Evolutionary conservation across 2,888 invertebrate species (phyloP).

Genomic region (Tolmerus cingulatus): DNA sequence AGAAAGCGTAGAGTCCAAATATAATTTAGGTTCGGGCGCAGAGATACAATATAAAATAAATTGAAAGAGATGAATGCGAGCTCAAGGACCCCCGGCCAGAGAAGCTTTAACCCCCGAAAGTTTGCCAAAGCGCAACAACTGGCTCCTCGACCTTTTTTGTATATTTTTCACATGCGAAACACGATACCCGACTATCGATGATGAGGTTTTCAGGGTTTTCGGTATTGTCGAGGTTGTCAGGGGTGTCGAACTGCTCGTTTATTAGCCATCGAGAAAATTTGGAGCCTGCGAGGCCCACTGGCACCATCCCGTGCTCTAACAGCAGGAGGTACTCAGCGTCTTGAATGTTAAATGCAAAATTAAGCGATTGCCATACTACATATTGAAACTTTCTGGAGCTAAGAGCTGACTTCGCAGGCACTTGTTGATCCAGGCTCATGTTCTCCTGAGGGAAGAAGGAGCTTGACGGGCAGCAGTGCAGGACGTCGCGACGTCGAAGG

Average conservation of each 20-base stretch:
- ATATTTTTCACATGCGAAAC: neutral
- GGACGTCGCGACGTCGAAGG: neutral
- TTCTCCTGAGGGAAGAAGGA: neutral
- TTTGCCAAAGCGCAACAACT: constrained; percentile 21
- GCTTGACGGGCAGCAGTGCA: neutral
- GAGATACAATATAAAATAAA: constrained; percentile 12
- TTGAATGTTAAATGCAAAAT: neutral
- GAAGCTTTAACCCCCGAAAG: constrained; percentile 2
- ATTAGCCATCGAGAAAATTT: constrained; percentile 2
- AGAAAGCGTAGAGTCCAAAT: neutral
- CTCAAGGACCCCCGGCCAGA: neutral
- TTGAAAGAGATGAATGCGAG: neutral
- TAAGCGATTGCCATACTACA: constrained; percentile 3
- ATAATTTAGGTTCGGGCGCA: neutral
- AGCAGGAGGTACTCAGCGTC: neutral
- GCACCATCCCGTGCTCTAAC: neutral
- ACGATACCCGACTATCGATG: neutral
- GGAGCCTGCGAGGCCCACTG: neutral
- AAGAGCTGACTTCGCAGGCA: neutral
- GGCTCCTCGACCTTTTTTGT: neutral
- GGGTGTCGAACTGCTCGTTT: neutral
- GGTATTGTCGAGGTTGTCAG: neutral
- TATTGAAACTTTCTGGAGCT: neutral
- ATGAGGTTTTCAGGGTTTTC: neutral
- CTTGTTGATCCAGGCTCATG: neutral